phyloP scores from a whole-genome alignment of 2,888 invertebrate genomes.

The Salticus scenicus region DNA sequence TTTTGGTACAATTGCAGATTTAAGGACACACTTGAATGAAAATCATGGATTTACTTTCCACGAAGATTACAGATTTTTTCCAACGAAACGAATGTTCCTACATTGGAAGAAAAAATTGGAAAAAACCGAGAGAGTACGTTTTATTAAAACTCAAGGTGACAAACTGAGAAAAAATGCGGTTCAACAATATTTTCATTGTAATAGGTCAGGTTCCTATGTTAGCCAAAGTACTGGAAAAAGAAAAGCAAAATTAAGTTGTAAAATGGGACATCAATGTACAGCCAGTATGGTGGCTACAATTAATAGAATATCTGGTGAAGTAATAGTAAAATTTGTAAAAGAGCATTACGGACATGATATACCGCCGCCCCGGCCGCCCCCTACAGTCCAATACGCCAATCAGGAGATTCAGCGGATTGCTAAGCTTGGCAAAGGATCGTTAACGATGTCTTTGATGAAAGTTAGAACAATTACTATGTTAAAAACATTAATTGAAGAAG shows the following conservation, averaged over 20 bases:
- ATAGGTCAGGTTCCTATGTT: constrained; percentile 59
- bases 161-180: constrained; percentile 63
- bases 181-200: constrained; percentile 63
- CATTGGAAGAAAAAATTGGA: constrained; percentile 63
- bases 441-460: constrained; percentile 65
- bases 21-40: constrained; percentile 50
- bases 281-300: constrained; percentile 64
- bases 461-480: constrained; percentile 63
- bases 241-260: constrained; percentile 63
- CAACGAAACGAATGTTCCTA: constrained; percentile 49
- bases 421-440: constrained; percentile 58
- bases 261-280: constrained; percentile 65
- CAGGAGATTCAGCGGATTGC: constrained; percentile 44
- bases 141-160: constrained; percentile 65
- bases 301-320: constrained; percentile 60
- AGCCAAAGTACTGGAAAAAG: constrained; percentile 63
- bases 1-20: constrained; percentile 58
- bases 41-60: constrained; percentile 46
- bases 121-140: constrained; percentile 54
- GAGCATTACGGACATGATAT: constrained; percentile 66
- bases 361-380: constrained; percentile 67
- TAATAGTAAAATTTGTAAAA: constrained; percentile 65
- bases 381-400: constrained; percentile 52
- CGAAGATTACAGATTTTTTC: constrained; percentile 62
- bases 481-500: constrained; percentile 58